Base-by-base conservation (phyloP, 2,888 invertebrate genomes). In the Tinea trinotella region DNA sequence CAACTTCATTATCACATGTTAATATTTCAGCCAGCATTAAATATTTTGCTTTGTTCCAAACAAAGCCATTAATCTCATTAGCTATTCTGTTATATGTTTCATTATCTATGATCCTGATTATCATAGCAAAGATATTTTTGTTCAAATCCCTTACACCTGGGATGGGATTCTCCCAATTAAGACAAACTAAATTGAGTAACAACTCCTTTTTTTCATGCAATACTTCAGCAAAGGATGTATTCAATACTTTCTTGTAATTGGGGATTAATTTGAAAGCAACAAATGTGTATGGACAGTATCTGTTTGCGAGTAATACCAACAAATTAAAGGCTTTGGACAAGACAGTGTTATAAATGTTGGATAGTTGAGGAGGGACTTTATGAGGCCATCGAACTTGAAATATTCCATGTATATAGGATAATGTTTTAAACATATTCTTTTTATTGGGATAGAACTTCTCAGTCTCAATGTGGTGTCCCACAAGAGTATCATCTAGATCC, bases 141-240 rank as follows among this genome's bases (percentile, higher is more conserved):
- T 88, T 89, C 40, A 86, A 70, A 61, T 88, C 88, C 60, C 87
- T 78, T 6, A 89, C 76, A 54, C 88, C 89, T 56, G 82, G 81
- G 7, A 89, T 76, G 17, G 88, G 86, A 61, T 88, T 90, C 62
- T 89, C 89, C 90, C 90, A 90, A 62, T 90, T 90, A 50, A 89
- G 87, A 62, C 87, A 88, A 5, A 88, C 76, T 57, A 89, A 69
- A 58, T 76, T 72, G 4, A 89, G 68, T 35, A 90, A 60, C 59
- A 67, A 74, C 6, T 74, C 64, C 60, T 82, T 74, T 55, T 81
- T 67, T n/a, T 60, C 60, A 55, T 60, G 65, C 34, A 71, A 74
- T 49, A 76, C 63, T 22, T 66, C 59, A 57, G 77, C 64, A 15
- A 80, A 75, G 56, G 64, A 56, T 20, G 75, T 80, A 22, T 73